Base-by-base conservation (phyloP, 2,797 vertebrate genomes). In the Triplophysa yarkandensis region DNA sequence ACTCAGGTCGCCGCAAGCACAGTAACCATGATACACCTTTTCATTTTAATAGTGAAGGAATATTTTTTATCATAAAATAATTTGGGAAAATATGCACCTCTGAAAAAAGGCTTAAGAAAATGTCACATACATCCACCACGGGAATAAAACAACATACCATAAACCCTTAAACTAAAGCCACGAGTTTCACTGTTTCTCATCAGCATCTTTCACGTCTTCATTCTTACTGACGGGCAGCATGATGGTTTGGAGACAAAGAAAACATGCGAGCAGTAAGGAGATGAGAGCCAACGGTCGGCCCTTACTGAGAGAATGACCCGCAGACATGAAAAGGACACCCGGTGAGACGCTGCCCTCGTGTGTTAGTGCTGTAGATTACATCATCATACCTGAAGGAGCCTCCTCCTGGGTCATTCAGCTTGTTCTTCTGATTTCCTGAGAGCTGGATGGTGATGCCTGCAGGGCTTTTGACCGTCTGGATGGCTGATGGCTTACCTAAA, bases 341-440 rank as follows among this genome's bases (percentile, higher is more conserved):
- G 91, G 90, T 92, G 90, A 92, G 92, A 95, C 89, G 92, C 93
- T 95, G 95, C 95, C 94, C 93, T 91, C 96, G 90, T 92, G 93
- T 96, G 97, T 85, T 77, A 43, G 60, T 58, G 43, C 39, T 0
- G 4, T 0, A 63, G 61, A 84, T 85, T 76, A 16, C 60, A 28
- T 68, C 28, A 6, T n/a, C 48, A 77, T 67, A 95, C 92, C 90
- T 93, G 91, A 93, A 95, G 88, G 93, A 94, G 87, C 91, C 91
- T 90, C 91, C 93, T 91, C 91, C 90, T 2, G 93, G 91, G 90
- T 95, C 93, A 83, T 94, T 94, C 84, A 91, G 89, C 90, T 94
- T 93, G 92, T 90, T 94, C 91, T 94, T 95, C 90, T 93, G 91
- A 92, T 94, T 95, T 87, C 91, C 92, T 81, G 92, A 93, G 89